Base-by-base conservation (phyloP, 2,113 vertebrate genomes). In the Eurystomus gularis region DNA sequence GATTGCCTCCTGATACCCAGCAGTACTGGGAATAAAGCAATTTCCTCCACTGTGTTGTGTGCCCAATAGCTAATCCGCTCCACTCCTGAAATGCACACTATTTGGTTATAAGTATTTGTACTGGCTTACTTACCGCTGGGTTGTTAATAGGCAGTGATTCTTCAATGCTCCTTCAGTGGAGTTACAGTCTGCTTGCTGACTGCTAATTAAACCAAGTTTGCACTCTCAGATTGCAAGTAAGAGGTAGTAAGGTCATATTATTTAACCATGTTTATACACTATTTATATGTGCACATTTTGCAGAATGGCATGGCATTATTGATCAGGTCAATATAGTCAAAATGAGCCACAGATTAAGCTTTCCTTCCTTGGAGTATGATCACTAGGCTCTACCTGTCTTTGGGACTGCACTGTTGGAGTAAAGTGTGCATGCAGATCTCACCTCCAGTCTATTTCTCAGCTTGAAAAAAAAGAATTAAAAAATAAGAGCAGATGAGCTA, bases 21-120 rank as follows among this genome's bases (percentile, higher is more conserved):
- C 98, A 98, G 98, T 98, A 98, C 97, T 98, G 98, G 98, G 98
- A 98, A 98, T 98, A 98, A 98, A 98, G 98, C 98, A 98, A 98
- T 98, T 98, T 98, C 98, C 98, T 98, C 98, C 97, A 98, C 98
- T 98, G 98, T 98, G 98, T 97, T 98, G 98, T 98, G 98, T 98
- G 98, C 98, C 98, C 98, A 98, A 98, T 98, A 98, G 98, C 98
- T 98, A 98, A 98, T 98, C 98, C 98, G 98, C 96, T 98, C 97
- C 96, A 98, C 98, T 98, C 97, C 97, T 98, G 98, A 98, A 98
- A 98, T 98, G 98, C 98, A 98, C 98, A 98, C 98, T 98, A 98
- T 98, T 98, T 98, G 98, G 98, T 98, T 98, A 98, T 98, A 98
- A 98, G 98, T 98, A 98, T 98, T 98, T 98, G 98, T 98, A 97